These are phyloP conservation scores for Scomber scombrus DNA, from an alignment of 2,113 vertebrate species.

Conservation along the genomic window DNA sequence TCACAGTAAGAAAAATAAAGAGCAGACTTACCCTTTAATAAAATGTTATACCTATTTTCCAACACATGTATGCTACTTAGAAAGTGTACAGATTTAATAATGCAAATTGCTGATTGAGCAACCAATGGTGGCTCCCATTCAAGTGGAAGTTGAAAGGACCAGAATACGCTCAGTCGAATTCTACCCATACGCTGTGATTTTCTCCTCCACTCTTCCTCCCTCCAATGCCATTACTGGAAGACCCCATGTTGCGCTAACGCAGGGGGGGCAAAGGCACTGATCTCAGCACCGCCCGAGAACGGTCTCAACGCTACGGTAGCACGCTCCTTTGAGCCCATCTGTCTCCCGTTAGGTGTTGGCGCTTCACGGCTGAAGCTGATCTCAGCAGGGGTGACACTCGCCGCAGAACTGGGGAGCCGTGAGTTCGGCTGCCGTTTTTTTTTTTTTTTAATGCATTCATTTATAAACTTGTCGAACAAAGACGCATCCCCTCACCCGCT, in stretches of 20 bases:
- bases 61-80: no score
- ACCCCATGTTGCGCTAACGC: conserved; percentile 31
- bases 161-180: conserved; percentile 38
- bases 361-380: conserved; percentile 44
- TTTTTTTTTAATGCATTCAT: conserved; percentile 26
- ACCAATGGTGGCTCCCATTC: no score
- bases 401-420: conserved; percentile 15
- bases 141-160: no score
- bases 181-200: conserved; percentile 40
- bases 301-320: conserved; percentile 51
- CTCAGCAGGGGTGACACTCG: conserved; percentile 59
- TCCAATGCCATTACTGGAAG: conserved; percentile 41
- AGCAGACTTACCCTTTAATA: no score
- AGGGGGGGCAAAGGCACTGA: conserved; percentile 28
- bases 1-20: no score
- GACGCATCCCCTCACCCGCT: conserved; percentile 11
- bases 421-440: conserved; percentile 32
- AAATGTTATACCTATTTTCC: no score
- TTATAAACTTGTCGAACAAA: conserved; percentile 48
- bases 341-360: conserved; percentile 57
- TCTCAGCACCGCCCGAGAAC: conserved; percentile 37
- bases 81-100: no score
- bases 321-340: conserved; percentile 56
- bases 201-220: conserved; percentile 8
- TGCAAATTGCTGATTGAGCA: no score